Evolutionary conservation across 2,797 vertebrate species (phyloP).

Genomic region (Gymnothorax reevesii): DNA sequence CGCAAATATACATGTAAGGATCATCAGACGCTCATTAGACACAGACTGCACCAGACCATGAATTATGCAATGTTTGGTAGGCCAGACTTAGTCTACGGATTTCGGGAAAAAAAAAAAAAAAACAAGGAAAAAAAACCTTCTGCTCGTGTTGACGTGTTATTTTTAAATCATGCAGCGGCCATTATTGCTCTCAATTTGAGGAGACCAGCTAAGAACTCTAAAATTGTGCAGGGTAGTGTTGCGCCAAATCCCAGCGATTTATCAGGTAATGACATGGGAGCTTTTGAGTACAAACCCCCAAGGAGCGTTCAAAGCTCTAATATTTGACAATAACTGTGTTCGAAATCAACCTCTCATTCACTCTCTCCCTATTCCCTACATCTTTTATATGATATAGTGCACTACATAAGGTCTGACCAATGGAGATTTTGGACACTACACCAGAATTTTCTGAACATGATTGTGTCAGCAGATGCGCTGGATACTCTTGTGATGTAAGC

Average conservation of each 20-base stretch:
- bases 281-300: slow-evolving; percentile 77
- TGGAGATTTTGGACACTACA: no score
- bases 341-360: no score
- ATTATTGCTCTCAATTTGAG: slow-evolving; percentile 73
- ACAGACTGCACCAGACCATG: slow-evolving; percentile 73
- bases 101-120: slow-evolving; percentile 53
- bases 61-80: slow-evolving; percentile 78
- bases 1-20: slow-evolving; percentile 58
- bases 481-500: no score
- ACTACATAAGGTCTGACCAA: no score
- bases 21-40: slow-evolving; percentile 79
- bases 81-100: slow-evolving; percentile 76
- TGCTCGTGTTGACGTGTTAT: slow-evolving; percentile 66
- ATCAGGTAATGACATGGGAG: slow-evolving; percentile 75
- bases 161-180: slow-evolving; percentile 21
- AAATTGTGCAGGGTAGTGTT: slow-evolving; percentile 66
- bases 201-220: slow-evolving; percentile 63
- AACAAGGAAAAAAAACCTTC: slow-evolving; percentile 62
- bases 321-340: slow-evolving; percentile 65
- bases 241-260: slow-evolving; percentile 66
- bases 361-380: no score
- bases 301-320: slow-evolving; percentile 66
- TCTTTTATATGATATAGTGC: no score
- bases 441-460: no score
- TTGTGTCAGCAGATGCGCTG: no score